Evolutionary conservation across 2,113 vertebrate species (phyloP).

Genomic region (Pagrus major): DNA sequence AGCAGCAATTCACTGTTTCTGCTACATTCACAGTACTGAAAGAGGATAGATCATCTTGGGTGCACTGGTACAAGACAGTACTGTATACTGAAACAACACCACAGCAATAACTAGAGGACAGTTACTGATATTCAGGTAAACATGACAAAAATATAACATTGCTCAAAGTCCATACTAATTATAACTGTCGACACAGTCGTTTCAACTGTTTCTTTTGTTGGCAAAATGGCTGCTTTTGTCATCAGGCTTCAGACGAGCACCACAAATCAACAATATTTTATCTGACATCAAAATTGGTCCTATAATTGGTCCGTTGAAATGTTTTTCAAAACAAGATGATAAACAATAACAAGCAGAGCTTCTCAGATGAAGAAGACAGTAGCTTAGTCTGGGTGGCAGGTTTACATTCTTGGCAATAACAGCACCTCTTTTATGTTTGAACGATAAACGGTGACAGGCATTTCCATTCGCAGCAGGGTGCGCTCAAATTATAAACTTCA

Average conservation of each 20-base stretch:
- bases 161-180: conserved; percentile 32
- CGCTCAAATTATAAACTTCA: conserved; percentile 29
- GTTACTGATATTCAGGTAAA: conserved; percentile 62
- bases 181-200: conserved; percentile 17
- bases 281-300: conserved; percentile 61
- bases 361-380: conserved; percentile 32
- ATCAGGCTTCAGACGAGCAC: not conserved
- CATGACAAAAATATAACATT: conserved; percentile 54
- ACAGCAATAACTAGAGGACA: conserved; percentile 33
- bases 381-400: conserved; percentile 50
- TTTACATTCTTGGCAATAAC: conserved; percentile 72
- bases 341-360: conserved; percentile 29
- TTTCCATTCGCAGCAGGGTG: conserved; percentile 22
- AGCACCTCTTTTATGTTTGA: conserved; percentile 67
- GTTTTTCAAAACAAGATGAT: conserved; percentile 35
- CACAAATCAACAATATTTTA: conserved; percentile 31
- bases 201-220: conserved; percentile 13
- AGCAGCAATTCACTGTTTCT: conserved; percentile 27
- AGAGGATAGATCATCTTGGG: conserved; percentile 38
- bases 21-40: conserved; percentile 64
- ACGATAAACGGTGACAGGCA: conserved; percentile 16
- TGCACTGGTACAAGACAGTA: conserved; percentile 51
- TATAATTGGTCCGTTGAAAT: conserved; percentile 46
- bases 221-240: conserved; percentile 33
- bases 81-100: conserved; percentile 51